Conservation (phyloP, 2,888 invertebrate species). For the Patella depressa region DNA sequence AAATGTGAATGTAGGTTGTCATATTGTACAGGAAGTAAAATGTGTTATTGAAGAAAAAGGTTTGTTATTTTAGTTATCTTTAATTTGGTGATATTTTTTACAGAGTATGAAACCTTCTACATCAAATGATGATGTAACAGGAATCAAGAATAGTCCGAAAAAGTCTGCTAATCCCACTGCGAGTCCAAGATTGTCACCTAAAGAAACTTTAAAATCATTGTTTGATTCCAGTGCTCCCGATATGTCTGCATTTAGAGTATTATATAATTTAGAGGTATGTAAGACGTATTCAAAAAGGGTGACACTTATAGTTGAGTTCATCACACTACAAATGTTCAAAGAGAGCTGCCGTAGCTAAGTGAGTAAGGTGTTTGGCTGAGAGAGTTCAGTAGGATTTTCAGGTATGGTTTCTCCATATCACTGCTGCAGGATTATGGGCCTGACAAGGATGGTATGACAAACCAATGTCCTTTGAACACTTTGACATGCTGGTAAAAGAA, state of each 20-base stretch:
- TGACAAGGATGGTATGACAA: too few relatives aligned
- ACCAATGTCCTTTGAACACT: too few relatives aligned
- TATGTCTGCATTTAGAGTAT: constrained; percentile 72
- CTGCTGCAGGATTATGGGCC: too few relatives aligned
- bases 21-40: not conserved
- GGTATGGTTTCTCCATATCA: too few relatives aligned
- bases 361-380: too few relatives aligned
- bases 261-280: constrained; percentile 72
- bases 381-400: too few relatives aligned
- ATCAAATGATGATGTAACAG: constrained; percentile 53
- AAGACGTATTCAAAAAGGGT: too few relatives aligned
- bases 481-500: too few relatives aligned
- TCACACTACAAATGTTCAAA: too few relatives aligned
- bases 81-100: not conserved
- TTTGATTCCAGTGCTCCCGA: constrained; percentile 68
- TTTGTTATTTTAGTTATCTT: too few relatives aligned
- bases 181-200: constrained; percentile 48
- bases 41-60: not conserved
- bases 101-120: constrained; percentile 43
- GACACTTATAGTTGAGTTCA: too few relatives aligned
- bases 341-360: too few relatives aligned
- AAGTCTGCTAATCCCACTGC: constrained; percentile 49
- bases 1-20: not conserved
- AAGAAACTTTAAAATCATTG: constrained; percentile 67
- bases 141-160: constrained; percentile 65